Base-by-base conservation (phyloP, 2,113 vertebrate species). In the Platycercus adscitus region DNA sequence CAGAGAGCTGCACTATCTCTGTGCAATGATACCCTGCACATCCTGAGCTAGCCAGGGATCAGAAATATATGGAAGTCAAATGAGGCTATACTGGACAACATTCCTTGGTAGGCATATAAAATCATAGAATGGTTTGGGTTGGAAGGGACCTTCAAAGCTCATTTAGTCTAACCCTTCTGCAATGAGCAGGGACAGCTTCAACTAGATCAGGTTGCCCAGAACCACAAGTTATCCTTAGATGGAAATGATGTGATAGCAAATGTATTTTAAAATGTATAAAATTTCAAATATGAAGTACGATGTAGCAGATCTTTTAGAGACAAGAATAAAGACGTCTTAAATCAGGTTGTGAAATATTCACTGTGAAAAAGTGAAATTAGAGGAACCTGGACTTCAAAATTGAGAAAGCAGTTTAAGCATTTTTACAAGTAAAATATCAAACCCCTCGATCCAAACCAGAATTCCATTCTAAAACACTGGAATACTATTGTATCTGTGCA, bases 1-100 rank as follows among this genome's bases (percentile, higher is more conserved):
- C 96, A 93, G 66, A 73, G 86, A 96, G 90, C 89, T 90, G 91
- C 72, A 41, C 91, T 96, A 86, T 94, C 94, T 91, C 25, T 96
- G 88, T 89, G 89, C 84, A 93, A 26, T 91, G 96, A 96, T 94
- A 81, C 80, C 58, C 79, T 75, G 66, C 87, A 81, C 75, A 92
- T 93, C 95, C 96, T 95, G 84, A 82, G 83, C 86, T 39, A 88
- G 61, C n/a, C 16, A 83, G 82, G 49, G 78, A 91, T 91, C 90
- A 93, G 88, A 91, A 92, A 87, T 70, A 53, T 23, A 82, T 12
- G 87, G 60, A 35, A 82, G 75, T 73, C 86, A 93, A 89, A 65
- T 69, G 80, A 83, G 65, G 68, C 69, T 90, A 89, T 3, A 21
- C 15, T 81, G 77, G 46, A 55, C 37, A 90, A 88, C 56, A 33